Conservation (phyloP, 2,888 invertebrate genomes). For the Tromatobia lineatoria region DNA sequence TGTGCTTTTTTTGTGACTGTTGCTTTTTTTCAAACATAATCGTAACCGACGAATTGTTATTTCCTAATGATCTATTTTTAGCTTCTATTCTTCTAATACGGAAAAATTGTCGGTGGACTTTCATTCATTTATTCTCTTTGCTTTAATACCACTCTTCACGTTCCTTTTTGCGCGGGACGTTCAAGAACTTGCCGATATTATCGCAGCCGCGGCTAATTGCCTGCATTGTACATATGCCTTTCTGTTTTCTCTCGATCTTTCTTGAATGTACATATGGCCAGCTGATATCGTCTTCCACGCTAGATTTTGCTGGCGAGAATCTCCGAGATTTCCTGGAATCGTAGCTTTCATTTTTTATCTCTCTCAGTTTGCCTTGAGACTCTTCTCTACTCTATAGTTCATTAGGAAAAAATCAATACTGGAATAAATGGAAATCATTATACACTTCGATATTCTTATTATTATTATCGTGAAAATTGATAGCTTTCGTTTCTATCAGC, state of each 20-base stretch:
- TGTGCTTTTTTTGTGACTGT: too few relatives aligned
- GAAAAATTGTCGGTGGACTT: conserved; percentile 34
- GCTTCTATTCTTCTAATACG: conserved; percentile 1
- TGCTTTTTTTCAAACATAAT: too few relatives aligned
- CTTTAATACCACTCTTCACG: neutral
- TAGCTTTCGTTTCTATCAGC: neutral
- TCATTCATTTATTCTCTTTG: neutral
- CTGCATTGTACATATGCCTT: conserved; percentile 70
- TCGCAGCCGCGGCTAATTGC: conserved; percentile 74
- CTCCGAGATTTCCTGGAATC: conserved; percentile 45
- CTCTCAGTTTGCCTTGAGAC: conserved; percentile 3
- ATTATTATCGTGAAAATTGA: neutral
- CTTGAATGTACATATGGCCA: neutral
- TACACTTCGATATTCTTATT: neutral
- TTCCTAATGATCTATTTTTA: neutral
- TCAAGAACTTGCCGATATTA: conserved; percentile 64
- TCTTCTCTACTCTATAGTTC: neutral
- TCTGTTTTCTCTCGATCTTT: conserved; percentile 40
- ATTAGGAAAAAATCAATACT: neutral
- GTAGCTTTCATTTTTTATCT: conserved; percentile 14
- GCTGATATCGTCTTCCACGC: conserved; percentile 16
- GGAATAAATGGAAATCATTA: neutral
- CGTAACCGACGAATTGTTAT: too few relatives aligned
- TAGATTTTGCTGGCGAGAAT: conserved; percentile 33
- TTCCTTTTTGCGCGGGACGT: conserved; percentile 41